Evolutionary conservation across 2,113 vertebrate genomes (phyloP).

Genomic region (Phylloscopus whistleri): DNA sequence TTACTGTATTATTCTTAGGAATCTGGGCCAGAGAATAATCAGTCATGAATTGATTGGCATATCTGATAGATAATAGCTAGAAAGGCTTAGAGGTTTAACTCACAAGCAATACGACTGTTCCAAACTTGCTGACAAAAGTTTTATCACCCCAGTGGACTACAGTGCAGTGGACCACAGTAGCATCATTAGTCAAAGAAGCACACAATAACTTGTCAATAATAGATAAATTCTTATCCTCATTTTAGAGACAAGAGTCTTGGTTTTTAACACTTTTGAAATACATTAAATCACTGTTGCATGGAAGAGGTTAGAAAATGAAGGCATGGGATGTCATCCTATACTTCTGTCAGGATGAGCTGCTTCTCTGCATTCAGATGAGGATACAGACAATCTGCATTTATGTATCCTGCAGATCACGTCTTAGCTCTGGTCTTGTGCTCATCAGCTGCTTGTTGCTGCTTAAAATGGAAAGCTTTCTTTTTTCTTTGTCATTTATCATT

Average conservation of each 20-base stretch:
- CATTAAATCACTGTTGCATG: neutral
- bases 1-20: neutral
- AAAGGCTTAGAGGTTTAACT: neutral
- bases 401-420: neutral
- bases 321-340: neutral
- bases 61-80: neutral
- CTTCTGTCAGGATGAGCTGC: neutral
- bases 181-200: neutral
- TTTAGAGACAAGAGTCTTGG: neutral
- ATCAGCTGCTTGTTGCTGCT: neutral
- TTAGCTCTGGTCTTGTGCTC: neutral
- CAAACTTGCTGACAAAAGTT: neutral
- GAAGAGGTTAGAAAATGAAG: neutral
- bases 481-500: neutral
- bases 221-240: neutral
- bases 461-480: neutral
- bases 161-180: neutral
- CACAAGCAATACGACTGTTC: neutral
- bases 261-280: neutral
- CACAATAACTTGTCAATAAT: neutral
- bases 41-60: neutral
- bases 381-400: neutral
- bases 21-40: neutral
- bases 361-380: neutral
- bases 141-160: neutral